These are phyloP conservation scores for Ranitomeya variabilis DNA, from an alignment of 2,113 vertebrate genomes.

Conservation along the genomic window DNA sequence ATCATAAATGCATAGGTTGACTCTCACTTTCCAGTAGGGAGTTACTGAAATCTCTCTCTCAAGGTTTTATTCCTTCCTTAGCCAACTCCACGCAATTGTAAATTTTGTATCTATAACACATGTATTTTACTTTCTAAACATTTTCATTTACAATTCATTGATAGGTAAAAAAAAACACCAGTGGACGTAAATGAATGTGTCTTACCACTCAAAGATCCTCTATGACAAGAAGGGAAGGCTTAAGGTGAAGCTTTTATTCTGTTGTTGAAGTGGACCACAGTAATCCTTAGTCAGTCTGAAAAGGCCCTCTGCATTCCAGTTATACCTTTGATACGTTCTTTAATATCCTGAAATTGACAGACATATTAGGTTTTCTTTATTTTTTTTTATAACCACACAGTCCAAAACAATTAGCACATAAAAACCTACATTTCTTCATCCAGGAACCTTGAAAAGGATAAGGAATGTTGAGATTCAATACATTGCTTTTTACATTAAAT, in stretches of 20 bases:
- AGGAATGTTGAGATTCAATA: neutral
- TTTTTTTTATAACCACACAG: neutral
- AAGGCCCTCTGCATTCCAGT: neutral
- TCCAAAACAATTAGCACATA: neutral
- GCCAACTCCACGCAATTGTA: too few species aligned
- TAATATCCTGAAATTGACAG: neutral
- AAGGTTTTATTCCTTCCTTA: too few species aligned
- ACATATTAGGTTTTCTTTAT: neutral
- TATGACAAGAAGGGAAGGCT: neutral
- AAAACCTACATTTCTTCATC: neutral
- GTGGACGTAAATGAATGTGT: neutral
- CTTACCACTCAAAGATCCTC: neutral
- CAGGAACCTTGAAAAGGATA: neutral
- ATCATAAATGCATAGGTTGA: too few species aligned
- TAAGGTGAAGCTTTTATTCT: neutral
- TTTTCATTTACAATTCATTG: neutral
- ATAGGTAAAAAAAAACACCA: neutral
- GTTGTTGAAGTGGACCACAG: neutral
- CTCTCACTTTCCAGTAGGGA: too few species aligned
- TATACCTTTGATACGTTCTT: neutral
- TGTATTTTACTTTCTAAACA: neutral
- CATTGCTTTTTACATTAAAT: neutral
- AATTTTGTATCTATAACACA: too few species aligned
- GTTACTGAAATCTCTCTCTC: too few species aligned
- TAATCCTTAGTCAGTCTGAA: neutral